Percentiles rank a stretch among this genome's conserved stretches.
Conservation (phyloP, 2,113 vertebrate genomes). For the Rhinopithecus roxellana region DNA sequence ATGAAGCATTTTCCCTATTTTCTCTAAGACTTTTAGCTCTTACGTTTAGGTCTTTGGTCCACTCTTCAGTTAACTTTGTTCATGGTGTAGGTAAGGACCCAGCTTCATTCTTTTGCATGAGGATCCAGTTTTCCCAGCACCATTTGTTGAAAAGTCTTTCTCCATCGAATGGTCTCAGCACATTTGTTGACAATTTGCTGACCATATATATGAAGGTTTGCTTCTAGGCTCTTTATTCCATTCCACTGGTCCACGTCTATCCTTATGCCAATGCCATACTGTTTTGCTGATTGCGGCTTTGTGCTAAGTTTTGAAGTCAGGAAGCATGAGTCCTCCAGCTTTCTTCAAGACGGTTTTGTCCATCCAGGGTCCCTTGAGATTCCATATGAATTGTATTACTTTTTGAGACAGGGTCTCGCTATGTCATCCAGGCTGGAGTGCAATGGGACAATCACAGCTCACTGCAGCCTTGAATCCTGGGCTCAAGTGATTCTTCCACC, state of each 20-base stretch:
- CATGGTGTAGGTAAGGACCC: background rate
- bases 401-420: background rate
- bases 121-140: background rate
- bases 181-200: background rate
- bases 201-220: background rate
- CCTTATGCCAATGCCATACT: background rate
- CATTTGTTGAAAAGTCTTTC: background rate
- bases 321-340: background rate
- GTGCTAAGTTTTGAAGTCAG: background rate
- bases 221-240: background rate
- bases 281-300: background rate
- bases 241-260: background rate
- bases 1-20: background rate
- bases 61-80: background rate
- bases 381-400: background rate
- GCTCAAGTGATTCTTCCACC: background rate
- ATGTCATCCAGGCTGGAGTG: background rate
- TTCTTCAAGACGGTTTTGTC: background rate
- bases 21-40: background rate
- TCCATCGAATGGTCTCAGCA: background rate
- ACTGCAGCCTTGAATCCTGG: background rate
- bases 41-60: background rate
- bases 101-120: background rate
- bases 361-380: background rate
- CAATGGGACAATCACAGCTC: background rate